Base-by-base conservation (phyloP, 1,140 invertebrate species). In the Pomacea maculata region DNA sequence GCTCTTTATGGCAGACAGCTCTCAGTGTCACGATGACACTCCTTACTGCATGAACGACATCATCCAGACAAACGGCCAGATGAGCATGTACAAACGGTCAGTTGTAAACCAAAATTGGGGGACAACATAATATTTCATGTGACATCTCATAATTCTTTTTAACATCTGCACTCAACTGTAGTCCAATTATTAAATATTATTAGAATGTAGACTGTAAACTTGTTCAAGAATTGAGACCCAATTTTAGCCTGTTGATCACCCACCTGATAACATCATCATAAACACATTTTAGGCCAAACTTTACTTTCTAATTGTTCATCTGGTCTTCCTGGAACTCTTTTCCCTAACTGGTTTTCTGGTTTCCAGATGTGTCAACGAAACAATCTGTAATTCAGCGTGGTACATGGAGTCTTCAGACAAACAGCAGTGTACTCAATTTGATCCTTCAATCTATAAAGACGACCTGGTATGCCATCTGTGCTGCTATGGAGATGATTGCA, bases 31-130 rank as follows among this genome's bases (percentile, higher is more conserved):
- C 0, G 71, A 19, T 4, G 19, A 34, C 71, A 73, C 6, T 4
- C 71, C 71, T 45, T 73, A 73, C 71, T 73, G 71, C 71, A 73
- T 73, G 71, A 73, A 73, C 71, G 71, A 73, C 71, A 73, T 73
- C 17, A 8, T 19, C 9, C 21, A 45, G 29, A 73, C n/a, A 25
- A 45, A 1, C 0, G 71, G 17, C 71, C 5, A 7, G n/a, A 7
- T 19, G n/a, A 17, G 2, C 2, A 19, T 52, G 0, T 73, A 73
- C 71, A 25, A 45, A 73, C 34, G 71, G 71, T 73, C 1, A 61
- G 57, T 61, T 61, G 57, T 57, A 57, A 8, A 57, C 55, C 55
- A n/a, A n/a, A n/a, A n/a, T n/a, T n/a, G n/a, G 1, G 25, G 34
- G 34, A 1, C 34, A 45, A 0, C 34, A 45, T 45, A 45, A 45